phyloP scores from a whole-genome alignment of 2,113 vertebrate genomes.

The Poecilia latipinna region DNA sequence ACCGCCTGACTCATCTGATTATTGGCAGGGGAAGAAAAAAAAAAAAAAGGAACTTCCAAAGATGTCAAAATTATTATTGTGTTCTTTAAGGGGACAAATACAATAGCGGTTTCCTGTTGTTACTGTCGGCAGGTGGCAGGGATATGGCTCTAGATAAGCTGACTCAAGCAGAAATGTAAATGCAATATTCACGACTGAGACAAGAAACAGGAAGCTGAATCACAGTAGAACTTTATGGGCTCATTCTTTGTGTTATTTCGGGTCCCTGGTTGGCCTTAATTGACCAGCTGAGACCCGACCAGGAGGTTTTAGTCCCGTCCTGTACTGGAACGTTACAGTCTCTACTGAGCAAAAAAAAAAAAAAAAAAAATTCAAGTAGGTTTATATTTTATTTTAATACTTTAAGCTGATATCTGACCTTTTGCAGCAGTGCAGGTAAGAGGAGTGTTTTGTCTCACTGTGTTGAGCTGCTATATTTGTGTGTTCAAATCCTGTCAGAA shows the following conservation, averaged over 20 bases:
- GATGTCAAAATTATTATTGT: neutral
- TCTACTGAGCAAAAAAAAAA: neutral
- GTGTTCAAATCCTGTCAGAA: constrained; percentile 54
- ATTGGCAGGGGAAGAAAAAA: neutral
- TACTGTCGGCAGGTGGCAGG: constrained; percentile 21
- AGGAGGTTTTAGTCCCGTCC: neutral
- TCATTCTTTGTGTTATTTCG: constrained; percentile 11
- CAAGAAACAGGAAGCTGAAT: constrained; percentile 33
- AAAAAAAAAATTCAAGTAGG: neutral
- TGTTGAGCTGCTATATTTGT: constrained; percentile 14
- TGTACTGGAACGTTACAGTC: neutral
- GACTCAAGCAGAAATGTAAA: neutral
- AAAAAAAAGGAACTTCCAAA: neutral
- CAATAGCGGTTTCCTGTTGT: constrained; percentile 26
- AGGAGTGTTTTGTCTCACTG: constrained; percentile 25
- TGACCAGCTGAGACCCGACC: constrained; percentile 13
- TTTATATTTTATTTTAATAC: neutral
- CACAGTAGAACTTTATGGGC: constrained; percentile 4
- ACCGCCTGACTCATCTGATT: neutral
- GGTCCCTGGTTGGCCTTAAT: constrained; percentile 17
- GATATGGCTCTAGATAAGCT: constrained; percentile 12
- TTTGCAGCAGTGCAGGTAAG: constrained; percentile 30
- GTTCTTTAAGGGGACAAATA: neutral
- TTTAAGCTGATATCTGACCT: constrained; percentile 1
- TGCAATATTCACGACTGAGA: constrained; percentile 2